phyloP scores from a whole-genome alignment of 2,113 vertebrate genomes.

The Mesoclemmys tuberculata region DNA sequence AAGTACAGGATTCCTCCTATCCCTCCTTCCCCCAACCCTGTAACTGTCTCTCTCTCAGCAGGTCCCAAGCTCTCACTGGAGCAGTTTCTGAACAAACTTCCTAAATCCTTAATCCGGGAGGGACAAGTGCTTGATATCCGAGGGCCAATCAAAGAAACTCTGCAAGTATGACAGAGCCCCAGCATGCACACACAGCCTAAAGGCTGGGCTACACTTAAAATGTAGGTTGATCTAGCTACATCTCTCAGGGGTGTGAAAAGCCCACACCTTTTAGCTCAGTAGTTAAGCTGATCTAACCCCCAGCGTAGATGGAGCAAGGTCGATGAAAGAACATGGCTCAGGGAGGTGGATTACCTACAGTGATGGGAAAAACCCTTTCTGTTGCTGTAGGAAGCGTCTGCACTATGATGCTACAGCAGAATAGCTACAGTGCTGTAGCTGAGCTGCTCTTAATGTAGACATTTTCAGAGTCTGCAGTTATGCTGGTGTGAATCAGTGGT shows the following conservation, averaged over 20 bases:
- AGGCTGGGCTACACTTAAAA: not conserved
- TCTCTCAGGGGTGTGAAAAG: not conserved
- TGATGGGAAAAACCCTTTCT: too few species aligned
- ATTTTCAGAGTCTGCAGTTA: too few species aligned
- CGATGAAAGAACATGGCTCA: not conserved
- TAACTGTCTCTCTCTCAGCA: constrained; percentile 21
- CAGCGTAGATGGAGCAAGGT: not conserved
- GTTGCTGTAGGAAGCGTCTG: too few species aligned
- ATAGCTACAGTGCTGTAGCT: not conserved
- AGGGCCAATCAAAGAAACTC: constrained; percentile 61
- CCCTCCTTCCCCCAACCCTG: not conserved
- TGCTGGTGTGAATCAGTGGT: not conserved
- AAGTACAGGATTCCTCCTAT: not conserved
- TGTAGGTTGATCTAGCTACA: not conserved
- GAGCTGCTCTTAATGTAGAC: too few species aligned
- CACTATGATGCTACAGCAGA: not conserved
- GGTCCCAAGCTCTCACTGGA: constrained; percentile 71
- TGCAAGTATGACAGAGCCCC: constrained; percentile 78
- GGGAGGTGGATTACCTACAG: not conserved
- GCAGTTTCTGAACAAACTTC: constrained; percentile 79
- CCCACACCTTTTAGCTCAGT: not conserved
- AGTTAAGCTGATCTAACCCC: not conserved
- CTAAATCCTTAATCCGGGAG: constrained; percentile 76
- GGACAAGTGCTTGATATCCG: constrained; percentile 77
- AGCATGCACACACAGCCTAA: not conserved